Percentiles rank a stretch among this genome's conserved stretches.
Conservation (phyloP, 2,888 invertebrate species). For the Drosophila anomalata region DNA sequence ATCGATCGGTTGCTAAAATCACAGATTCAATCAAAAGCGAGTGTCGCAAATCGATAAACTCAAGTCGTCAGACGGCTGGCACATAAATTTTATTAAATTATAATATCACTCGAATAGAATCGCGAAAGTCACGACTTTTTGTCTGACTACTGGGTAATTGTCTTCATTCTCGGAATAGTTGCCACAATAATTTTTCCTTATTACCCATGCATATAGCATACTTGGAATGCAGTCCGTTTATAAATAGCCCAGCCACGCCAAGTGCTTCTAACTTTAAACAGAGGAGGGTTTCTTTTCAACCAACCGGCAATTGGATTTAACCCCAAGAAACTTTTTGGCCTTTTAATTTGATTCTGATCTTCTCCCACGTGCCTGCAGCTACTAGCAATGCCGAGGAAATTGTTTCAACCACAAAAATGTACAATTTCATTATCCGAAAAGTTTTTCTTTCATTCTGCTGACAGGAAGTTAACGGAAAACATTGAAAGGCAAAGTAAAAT, state of each 20-base stretch:
- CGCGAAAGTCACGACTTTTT: constrained; percentile 50
- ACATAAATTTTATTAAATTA: constrained; percentile 72
- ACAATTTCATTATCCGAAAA: constrained; percentile 61
- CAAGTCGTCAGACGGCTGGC: constrained; percentile 27
- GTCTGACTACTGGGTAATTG: neutral
- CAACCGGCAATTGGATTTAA: constrained; percentile 13
- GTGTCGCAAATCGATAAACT: constrained; percentile 39
- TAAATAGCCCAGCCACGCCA: constrained; percentile 10
- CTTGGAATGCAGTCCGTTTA: constrained; percentile 30
- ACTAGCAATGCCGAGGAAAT: constrained; percentile 63
- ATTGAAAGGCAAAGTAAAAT: neutral
- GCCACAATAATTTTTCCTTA: neutral
- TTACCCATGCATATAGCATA: constrained; percentile 4
- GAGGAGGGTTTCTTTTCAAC: constrained; percentile 9
- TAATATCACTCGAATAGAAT: constrained; percentile 53
- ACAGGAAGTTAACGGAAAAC: constrained; percentile 4
- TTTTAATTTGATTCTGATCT: constrained; percentile 18
- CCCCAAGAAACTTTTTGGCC: constrained; percentile 42
- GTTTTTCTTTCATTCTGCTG: constrained; percentile 32
- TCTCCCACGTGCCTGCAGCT: constrained; percentile 38
- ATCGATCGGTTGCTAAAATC: constrained; percentile 26
- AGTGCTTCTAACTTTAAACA: constrained; percentile 1
- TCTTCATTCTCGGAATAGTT: neutral
- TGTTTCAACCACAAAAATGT: constrained; percentile 54
- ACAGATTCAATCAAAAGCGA: constrained; percentile 54